phyloP scores from a whole-genome alignment of 2,888 invertebrate species.

The Steinernema scapterisci region DNA sequence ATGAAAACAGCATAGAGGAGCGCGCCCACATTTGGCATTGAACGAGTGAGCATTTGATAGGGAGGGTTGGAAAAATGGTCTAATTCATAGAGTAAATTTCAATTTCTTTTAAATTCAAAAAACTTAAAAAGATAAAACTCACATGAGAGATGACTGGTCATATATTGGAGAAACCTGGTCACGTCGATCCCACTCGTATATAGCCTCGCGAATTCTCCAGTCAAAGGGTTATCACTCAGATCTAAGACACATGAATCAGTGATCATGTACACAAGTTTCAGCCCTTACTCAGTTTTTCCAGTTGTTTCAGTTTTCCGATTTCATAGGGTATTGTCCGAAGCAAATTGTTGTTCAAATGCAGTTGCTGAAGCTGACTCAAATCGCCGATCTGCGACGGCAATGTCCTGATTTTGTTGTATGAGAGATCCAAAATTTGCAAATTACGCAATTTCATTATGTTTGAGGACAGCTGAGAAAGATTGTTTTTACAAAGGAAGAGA shows the following conservation, averaged over 20 bases:
- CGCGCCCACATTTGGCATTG: too few species aligned
- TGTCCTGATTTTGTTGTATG: conserved; percentile 89
- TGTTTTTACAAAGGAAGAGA: conserved; percentile 93
- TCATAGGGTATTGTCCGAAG: conserved; percentile 90
- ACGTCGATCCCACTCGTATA: conserved; percentile 12
- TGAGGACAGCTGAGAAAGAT: conserved; percentile 83
- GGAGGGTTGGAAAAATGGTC: too few species aligned
- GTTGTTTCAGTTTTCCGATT: conserved; percentile 93
- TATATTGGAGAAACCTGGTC: background rate
- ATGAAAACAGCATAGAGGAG: too few species aligned
- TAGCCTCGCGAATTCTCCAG: conserved; percentile 6
- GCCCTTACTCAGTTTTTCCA: conserved; percentile 81
- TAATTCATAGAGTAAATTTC: too few species aligned
- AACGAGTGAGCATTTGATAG: too few species aligned
- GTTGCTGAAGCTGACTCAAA: conserved; percentile 80
- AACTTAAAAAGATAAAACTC: background rate
- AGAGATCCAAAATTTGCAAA: conserved; percentile 86
- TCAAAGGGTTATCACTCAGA: conserved; percentile 17
- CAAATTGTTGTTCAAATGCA: conserved; percentile 90
- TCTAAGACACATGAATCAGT: background rate
- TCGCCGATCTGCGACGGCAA: conserved; percentile 95
- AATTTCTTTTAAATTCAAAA: too few species aligned
- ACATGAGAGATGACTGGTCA: conserved; percentile 21
- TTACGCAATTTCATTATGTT: conserved; percentile 84
- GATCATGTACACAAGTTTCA: background rate